These are phyloP conservation scores for Acronicta aceris DNA, from an alignment of 2,888 invertebrate genomes.

Conservation along the genomic window DNA sequence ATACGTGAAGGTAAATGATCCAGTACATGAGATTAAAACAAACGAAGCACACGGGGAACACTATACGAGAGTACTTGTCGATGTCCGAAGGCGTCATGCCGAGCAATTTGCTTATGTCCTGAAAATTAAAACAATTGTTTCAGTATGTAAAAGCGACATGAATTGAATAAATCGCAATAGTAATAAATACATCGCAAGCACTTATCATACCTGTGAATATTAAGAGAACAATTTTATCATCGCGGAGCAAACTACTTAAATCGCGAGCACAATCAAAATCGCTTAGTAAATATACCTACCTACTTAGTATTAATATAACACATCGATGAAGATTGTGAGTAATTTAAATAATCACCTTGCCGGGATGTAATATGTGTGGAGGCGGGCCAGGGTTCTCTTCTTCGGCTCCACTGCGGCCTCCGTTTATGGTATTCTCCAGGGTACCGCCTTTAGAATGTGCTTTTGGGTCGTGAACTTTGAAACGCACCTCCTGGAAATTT, in stretches of 20 bases:
- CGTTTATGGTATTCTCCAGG: conserved; percentile 97
- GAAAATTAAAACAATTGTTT: conserved; percentile 58
- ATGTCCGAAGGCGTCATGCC: conserved; percentile 99
- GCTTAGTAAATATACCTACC: conserved; percentile 10
- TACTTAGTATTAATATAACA: background rate
- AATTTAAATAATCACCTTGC: conserved; percentile 89
- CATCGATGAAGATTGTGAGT: background rate
- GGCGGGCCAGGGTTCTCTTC: conserved; percentile 91
- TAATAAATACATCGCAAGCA: conserved; percentile 7
- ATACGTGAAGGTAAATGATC: conserved; percentile 98
- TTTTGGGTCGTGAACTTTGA: conserved; percentile 98
- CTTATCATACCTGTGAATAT: conserved; percentile 20
- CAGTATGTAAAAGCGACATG: conserved; percentile 7
- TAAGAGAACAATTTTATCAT: conserved; percentile 4
- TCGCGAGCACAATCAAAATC: conserved; percentile 24
- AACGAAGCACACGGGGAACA: conserved; percentile 99
- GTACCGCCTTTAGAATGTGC: conserved; percentile 97
- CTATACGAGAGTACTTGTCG: conserved; percentile 99
- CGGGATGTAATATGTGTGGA: conserved; percentile 95
- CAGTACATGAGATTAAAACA: conserved; percentile 99
- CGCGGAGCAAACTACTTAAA: conserved; percentile 13
- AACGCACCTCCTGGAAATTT: conserved; percentile 95
- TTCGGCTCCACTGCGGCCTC: conserved; percentile 91
- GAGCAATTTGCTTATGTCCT: conserved; percentile 96
- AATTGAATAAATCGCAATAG: background rate